Percentiles rank a stretch among this genome's conserved stretches.
phyloP scores from a whole-genome alignment of 2,113 vertebrate genomes.

The Motacilla alba region DNA sequence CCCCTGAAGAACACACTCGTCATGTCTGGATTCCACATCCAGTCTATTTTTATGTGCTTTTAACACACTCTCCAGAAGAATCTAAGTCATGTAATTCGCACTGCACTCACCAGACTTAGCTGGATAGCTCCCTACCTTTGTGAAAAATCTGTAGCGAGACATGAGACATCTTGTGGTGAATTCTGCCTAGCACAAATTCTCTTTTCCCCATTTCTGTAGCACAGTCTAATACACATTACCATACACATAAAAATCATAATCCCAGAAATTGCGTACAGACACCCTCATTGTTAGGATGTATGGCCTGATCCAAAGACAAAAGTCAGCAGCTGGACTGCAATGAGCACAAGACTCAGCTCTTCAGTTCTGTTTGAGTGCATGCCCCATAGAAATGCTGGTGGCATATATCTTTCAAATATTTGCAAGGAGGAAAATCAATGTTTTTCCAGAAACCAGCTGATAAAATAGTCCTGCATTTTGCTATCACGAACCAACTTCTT shows the following conservation, averaged over 20 bases:
- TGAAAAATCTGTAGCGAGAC: background rate
- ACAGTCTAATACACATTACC: background rate
- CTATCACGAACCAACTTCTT: background rate
- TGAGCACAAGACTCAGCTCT: background rate
- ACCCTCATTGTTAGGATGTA: background rate
- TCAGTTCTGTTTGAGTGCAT: background rate
- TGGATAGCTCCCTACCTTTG: background rate
- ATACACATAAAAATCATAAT: background rate
- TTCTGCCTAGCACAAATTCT: background rate
- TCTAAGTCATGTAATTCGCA: background rate
- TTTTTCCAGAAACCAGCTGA: background rate
- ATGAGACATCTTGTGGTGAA: constrained; percentile 64
- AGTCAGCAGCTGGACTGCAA: background rate
- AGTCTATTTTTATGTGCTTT: constrained; percentile 37
- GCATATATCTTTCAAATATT: background rate
- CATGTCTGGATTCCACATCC: background rate
- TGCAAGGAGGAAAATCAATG: background rate
- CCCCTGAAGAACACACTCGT: background rate
- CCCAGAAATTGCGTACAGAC: background rate
- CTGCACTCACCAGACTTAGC: background rate
- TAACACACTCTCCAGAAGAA: background rate
- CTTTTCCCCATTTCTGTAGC: background rate
- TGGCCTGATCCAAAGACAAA: background rate
- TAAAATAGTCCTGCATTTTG: background rate
- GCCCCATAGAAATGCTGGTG: background rate